A percentile compares a stretch with the other conserved stretches of the same genome.
Conservation (phyloP, 2,113 vertebrate species). For the Semicossyphus pulcher region DNA sequence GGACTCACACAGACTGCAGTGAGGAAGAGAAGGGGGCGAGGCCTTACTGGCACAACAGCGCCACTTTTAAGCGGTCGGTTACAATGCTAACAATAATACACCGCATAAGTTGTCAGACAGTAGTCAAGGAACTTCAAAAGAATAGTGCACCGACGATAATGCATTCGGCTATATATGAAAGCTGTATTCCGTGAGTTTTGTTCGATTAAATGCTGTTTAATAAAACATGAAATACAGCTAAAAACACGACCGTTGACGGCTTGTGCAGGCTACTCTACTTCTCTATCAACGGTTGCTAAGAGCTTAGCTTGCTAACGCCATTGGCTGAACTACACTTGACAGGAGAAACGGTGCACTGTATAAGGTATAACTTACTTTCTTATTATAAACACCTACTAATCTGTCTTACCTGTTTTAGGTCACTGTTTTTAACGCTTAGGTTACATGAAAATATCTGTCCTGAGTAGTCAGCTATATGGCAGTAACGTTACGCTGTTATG, state of each 20-base stretch:
- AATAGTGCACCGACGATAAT: neutral
- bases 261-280: neutral
- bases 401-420: too few species aligned
- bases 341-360: neutral
- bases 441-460: too few species aligned
- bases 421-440: too few species aligned
- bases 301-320: constrained; percentile 42
- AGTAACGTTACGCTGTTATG: too few species aligned
- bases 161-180: neutral
- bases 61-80: constrained; percentile 69
- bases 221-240: neutral
- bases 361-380: too few species aligned
- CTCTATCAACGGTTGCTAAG: constrained; percentile 43
- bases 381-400: too few species aligned
- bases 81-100: neutral
- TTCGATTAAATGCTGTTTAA: neutral
- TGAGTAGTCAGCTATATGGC: too few species aligned
- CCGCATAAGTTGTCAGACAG: neutral
- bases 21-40: constrained; percentile 29
- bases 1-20: rapidly evolving
- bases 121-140: constrained; percentile 1
- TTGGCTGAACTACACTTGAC: neutral
- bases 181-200: neutral
- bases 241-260: neutral
- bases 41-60: constrained; percentile 35